Evolutionary conservation across 37 sponge, comb jelly and placozoan genomes (phyloP).

Genomic region (Lycopodina hypogea): DNA sequence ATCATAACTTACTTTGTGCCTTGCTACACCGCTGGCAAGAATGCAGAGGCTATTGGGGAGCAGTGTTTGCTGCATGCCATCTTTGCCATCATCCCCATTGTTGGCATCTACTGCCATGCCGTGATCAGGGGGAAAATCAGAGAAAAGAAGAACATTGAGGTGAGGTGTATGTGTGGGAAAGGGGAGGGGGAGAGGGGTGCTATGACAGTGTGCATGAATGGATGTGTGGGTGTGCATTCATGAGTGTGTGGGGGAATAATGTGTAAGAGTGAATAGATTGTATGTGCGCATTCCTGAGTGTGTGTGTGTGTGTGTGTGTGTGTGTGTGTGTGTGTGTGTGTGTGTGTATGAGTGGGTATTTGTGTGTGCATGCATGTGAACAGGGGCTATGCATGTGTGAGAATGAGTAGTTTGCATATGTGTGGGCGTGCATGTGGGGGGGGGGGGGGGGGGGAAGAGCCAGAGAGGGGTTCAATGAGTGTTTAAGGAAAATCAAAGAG

Average conservation of each 20-base stretch:
- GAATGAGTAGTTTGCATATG: no score
- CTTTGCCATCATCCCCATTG: constrained; percentile 24
- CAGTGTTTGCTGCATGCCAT: constrained; percentile 28
- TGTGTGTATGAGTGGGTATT: no score
- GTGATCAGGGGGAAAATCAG: constrained; percentile 50
- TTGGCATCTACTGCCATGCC: constrained; percentile 41
- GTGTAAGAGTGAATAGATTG: neutral
- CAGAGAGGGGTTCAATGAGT: no score
- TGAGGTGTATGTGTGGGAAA: neutral
- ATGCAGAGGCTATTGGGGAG: constrained; percentile 54
- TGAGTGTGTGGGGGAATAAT: neutral
- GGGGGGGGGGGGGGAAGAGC: no score
- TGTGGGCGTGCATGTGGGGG: no score
- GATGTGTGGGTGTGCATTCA: neutral
- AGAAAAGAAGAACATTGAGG: constrained; percentile 56
- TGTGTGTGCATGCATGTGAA: no score
- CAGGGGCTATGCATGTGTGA: no score
- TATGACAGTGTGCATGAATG: neutral
- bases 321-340: no score
- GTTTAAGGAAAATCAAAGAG: no score
- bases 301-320: no score
- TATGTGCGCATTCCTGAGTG: neutral
- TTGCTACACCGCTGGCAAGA: constrained; percentile 61
- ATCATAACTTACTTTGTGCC: constrained; percentile 45
- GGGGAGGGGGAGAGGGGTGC: neutral